Percentiles rank a stretch among this genome's conserved stretches.
phyloP scores from a whole-genome alignment of 2,888 invertebrate species.

The Sinhomidia bicolor region DNA sequence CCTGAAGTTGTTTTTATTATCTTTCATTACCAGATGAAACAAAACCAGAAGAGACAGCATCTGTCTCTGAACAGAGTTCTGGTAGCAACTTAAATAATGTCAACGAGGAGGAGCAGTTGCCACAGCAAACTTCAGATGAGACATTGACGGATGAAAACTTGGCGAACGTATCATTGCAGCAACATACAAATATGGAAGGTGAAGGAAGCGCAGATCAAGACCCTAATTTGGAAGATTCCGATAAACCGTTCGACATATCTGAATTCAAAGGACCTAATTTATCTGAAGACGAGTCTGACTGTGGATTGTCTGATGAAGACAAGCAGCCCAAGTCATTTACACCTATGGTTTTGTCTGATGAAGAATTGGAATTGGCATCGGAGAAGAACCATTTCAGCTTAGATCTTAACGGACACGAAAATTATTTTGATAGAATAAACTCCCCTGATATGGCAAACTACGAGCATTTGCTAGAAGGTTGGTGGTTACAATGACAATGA shows the following conservation, averaged over 20 bases:
- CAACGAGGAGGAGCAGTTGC: no score
- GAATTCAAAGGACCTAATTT: slow-evolving; percentile 81
- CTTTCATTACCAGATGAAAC: no score
- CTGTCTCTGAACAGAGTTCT: no score
- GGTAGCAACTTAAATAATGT: no score
- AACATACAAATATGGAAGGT: background rate
- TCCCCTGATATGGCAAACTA: slow-evolving; percentile 59
- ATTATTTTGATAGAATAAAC: slow-evolving; percentile 4
- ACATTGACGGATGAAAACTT: no score
- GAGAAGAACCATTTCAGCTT: slow-evolving; percentile 11
- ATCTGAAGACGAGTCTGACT: slow-evolving; percentile 83
- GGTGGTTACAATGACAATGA: background rate
- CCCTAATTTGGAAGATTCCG: slow-evolving; percentile 74
- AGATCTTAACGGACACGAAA: slow-evolving; percentile 54
- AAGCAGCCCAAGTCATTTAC: background rate
- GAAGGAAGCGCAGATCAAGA: background rate
- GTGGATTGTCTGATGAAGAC: slow-evolving; percentile 20
- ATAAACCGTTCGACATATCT: slow-evolving; percentile 83
- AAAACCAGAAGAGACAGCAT: no score
- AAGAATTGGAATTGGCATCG: background rate
- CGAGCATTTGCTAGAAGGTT: slow-evolving; percentile 49
- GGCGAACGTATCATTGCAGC: no score
- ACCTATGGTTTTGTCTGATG: background rate
- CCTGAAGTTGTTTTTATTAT: no score
- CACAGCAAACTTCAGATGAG: no score